Evolutionary conservation across 2,113 vertebrate genomes (phyloP), one percentile per base, ranked within the genome.

Genomic region (Isichthys henryi): DNA sequence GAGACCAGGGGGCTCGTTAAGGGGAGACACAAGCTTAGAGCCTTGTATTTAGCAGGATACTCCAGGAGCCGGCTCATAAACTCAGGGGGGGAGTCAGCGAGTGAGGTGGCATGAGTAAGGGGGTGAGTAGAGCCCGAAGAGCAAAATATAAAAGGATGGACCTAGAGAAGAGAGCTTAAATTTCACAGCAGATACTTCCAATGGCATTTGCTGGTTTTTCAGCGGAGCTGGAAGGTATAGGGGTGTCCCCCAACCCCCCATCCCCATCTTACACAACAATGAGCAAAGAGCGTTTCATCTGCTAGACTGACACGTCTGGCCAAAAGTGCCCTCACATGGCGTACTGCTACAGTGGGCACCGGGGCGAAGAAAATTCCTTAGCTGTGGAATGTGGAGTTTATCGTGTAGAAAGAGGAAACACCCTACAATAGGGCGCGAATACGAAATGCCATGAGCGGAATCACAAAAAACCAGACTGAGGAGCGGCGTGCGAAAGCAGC

Each of bases 1-100:
- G 89, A 86, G 43, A 84, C 80, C 58, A 5, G 35, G 49, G 45
- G 91, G 43, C 87, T 84, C 39, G 48, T 66, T 90, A 90, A 89
- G 27, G 45, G 10, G 74, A 39, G 27, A 66, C 31, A 45, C 58
- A 58, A 7, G 56, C 52, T 84, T 46, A 82, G 21, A 82, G 85
- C 74, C 13, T 3, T 39, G 31, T 9, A 53, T 82, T 88, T 87
- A 89, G 17, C 50, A 50, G 52, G 35, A 62, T 39, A 86, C 52
- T 50, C 77, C 39, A n/a, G 49, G 88, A 31, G n/a, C 58, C 83
- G 48, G 27, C 83, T 86, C 83, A 21, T 90, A 89, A 70, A 89
- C 35, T 31, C 23, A 31, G 46, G 39, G 39, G 77, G 70, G 87
- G 31, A 39, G 35, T 11, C 21, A 27, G 10, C 23, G 56, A 84